Evolutionary conservation across 2,113 vertebrate genomes (phyloP).

Genomic region (Macrotis lagotis): DNA sequence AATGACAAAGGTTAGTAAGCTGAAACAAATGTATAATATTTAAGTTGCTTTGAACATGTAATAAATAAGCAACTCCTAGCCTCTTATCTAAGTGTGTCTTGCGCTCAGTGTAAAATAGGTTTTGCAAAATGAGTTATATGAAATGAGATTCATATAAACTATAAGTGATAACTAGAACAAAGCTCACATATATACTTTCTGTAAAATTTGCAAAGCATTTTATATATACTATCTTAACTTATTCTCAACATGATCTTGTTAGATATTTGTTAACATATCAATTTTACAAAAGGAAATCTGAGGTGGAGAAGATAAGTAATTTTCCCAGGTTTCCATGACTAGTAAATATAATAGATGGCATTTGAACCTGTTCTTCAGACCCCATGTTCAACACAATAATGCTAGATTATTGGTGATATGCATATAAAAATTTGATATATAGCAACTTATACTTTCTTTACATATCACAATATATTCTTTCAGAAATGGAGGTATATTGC

Average conservation of each 20-base stretch:
- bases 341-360: neutral
- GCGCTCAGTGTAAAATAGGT: constrained; percentile 54
- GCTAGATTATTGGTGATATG: constrained; percentile 71
- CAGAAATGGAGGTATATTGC: constrained; percentile 29
- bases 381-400: neutral
- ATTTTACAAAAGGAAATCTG: neutral
- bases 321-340: neutral
- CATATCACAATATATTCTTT: constrained; percentile 40
- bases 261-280: neutral
- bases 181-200: neutral
- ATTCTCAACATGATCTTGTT: neutral
- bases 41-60: constrained; percentile 28
- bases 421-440: constrained; percentile 57
- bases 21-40: constrained; percentile 40
- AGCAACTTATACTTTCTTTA: constrained; percentile 57
- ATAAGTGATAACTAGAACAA: constrained; percentile 30
- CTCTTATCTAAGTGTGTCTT: constrained; percentile 23
- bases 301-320: neutral
- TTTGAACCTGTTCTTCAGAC: neutral
- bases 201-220: neutral
- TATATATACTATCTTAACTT: neutral
- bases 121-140: constrained; percentile 68
- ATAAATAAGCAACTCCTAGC: neutral
- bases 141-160: constrained; percentile 74
- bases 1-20: neutral